A percentile compares a stretch with the other conserved stretches of the same genome.
These are phyloP conservation scores for Phoenoteleia sp. DNA, from an alignment of 2,888 invertebrate genomes.

Conservation along the genomic window DNA sequence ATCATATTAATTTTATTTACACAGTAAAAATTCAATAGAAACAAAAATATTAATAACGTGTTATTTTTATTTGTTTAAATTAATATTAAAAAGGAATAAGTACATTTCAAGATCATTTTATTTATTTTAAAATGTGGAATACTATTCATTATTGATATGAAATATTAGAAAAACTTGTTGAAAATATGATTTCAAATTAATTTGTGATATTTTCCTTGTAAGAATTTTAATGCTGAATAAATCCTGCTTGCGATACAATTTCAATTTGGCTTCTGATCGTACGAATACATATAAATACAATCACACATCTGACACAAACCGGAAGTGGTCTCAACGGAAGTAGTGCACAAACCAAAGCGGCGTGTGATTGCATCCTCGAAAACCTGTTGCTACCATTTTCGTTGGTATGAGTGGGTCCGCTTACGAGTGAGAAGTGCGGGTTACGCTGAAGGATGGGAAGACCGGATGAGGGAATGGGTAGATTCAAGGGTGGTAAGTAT, in stretches of 20 bases:
- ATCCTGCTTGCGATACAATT: conserved; percentile 27
- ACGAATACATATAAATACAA: conserved; percentile 46
- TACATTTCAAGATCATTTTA: too few species aligned
- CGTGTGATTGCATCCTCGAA: conserved; percentile 80
- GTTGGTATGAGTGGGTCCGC: conserved; percentile 76
- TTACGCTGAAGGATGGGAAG: conserved; percentile 65
- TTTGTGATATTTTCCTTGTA: too few species aligned
- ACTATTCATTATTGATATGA: too few species aligned
- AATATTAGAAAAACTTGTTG: too few species aligned
- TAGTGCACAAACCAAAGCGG: conserved; percentile 71
- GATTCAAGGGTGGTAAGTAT: conserved; percentile 77
- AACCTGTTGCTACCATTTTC: conserved; percentile 81
- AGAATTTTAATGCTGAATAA: conserved; percentile 10
- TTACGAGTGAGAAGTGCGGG: conserved; percentile 80
- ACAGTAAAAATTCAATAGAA: too few species aligned
- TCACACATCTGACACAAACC: conserved; percentile 38
- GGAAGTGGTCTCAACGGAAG: conserved; percentile 70
- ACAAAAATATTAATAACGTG: too few species aligned
- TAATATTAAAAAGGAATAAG: too few species aligned
- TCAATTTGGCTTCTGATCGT: conserved; percentile 60
- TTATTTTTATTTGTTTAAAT: too few species aligned
- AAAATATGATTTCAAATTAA: too few species aligned
- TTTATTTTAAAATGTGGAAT: too few species aligned
- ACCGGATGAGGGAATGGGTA: conserved; percentile 70
- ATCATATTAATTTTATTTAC: too few species aligned